Evolutionary conservation across 2,113 vertebrate genomes (phyloP), one percentile per base, ranked within the genome.

Genomic region (Budorcas taxicolor): DNA sequence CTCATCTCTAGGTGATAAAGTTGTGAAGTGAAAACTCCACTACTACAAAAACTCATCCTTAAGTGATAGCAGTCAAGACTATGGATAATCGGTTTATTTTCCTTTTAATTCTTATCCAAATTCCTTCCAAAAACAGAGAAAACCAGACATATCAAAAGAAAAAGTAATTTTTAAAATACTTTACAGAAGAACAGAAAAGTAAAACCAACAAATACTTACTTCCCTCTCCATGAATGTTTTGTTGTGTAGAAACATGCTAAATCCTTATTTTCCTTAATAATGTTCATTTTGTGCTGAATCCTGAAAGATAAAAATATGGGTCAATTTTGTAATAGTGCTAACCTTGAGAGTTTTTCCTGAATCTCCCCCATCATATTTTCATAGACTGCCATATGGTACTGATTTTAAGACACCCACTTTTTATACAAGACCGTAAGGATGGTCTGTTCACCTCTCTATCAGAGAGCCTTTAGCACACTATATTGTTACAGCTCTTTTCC

Each of bases 181-280:
- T 90, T 53, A 88, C 2, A 86, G 67, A 96, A 52, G 60, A 52
- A 92, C 12, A 94, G 90, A 91, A 84, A 94, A 84, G 27, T n/a
- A 67, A 92, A 98, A 80, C 6, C 83, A 97, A 95, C 2, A 96
- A 90, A 94, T 91, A 99, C 99, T 99, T 99, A 99, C 99, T 99
- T 99, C 97, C 99, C 99, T 97, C 99, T 99, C 99, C 99, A 99
- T 96, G 99, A 99, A 99, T 99, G 99, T 98, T 99, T 99, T 98
- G 99, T 99, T 97, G 99, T 99, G 97, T 99, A 99, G 99, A 99
- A 99, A 99, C 99, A 99, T 98, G 99, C 99, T 99, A 99, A 98
- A 99, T 99, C 99, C 99, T 99, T 99, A 99, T 99, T 99, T 97
- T 99, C 99, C 98, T 99, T 99, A 98, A 99, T 98, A 99, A 99